A percentile compares a stretch with the other conserved stretches of the same genome.
These are phyloP conservation scores for Epinephelus awoara DNA, from an alignment of 2,797 vertebrate genomes.

Conservation along the genomic window DNA sequence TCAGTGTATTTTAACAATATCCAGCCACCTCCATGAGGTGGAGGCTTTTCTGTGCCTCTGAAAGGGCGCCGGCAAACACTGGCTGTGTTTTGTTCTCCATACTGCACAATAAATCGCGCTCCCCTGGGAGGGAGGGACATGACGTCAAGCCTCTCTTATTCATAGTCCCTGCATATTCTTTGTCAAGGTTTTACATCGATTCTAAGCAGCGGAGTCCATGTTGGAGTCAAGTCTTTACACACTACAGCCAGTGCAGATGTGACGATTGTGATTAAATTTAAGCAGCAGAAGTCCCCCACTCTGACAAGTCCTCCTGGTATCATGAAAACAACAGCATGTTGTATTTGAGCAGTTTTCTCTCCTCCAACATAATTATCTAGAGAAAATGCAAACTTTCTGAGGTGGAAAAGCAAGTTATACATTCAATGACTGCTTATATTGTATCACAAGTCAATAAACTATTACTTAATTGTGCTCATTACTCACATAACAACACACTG, in stretches of 20 bases:
- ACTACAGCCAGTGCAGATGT: slow-evolving; percentile 20
- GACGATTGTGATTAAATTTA: slow-evolving; percentile 16
- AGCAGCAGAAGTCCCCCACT: slow-evolving; percentile 19
- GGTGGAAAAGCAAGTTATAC: slow-evolving; percentile 1
- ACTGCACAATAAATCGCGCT: slow-evolving; percentile 71
- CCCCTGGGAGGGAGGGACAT: slow-evolving; percentile 68
- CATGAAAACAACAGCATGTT: background rate
- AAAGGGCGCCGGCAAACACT: slow-evolving; percentile 65
- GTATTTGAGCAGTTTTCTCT: background rate
- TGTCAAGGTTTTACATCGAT: slow-evolving; percentile 62
- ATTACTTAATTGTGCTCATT: background rate
- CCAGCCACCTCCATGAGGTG: slow-evolving; percentile 31
- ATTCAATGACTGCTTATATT: background rate
- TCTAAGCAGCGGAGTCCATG: slow-evolving; percentile 30
- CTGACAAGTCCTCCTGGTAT: background rate
- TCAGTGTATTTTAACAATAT: slow-evolving; percentile 56
- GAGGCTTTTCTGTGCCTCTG: slow-evolving; percentile 59
- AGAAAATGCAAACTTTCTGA: background rate
- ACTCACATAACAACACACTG: background rate
- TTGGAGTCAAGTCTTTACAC: slow-evolving; percentile 19
- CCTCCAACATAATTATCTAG: background rate
- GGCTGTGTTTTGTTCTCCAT: slow-evolving; percentile 61
- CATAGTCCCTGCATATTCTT: slow-evolving; percentile 72
- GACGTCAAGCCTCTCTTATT: slow-evolving; percentile 78
- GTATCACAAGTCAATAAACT: background rate